Evolutionary conservation across 2,888 invertebrate genomes (phyloP), one percentile per base, ranked within the genome.

Genomic region (Diarsia rubi): DNA sequence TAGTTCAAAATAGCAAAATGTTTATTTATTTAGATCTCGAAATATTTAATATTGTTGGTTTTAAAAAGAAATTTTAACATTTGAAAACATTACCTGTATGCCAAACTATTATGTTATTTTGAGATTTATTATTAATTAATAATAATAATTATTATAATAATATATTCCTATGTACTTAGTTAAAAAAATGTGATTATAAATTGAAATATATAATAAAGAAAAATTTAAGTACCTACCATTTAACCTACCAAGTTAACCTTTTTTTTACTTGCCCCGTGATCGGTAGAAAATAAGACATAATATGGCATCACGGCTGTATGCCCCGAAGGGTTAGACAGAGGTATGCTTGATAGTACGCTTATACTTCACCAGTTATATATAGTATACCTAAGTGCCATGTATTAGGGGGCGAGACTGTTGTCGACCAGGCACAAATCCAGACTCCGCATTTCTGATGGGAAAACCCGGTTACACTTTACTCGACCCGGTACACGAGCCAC

Each of bases 91-190:
- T 85, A 86, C 82, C 77, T 88, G 85, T 90, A 93, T 94, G 94
- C 95, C 95, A 95, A 95, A 95, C 92, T 93, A 90, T 92, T 93
- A 94, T 95, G 91, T 93, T 94, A 91, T 92, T 93, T 91, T 93
- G 94, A 94, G 93, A 94, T 94, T 95, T 95, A 94, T 91, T 92
- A 91, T 88, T 88, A 83, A 87, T 85, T 84, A 74, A 86, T 83
- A 71, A 69, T 59, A 37, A 82, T 82, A 87, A 84, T 89, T 85
- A 86, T 59, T 47, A 82, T 82, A 87, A 84, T 89, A 86, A 86
- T 88, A 88, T 89, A 90, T 90, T 90, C 86, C 84, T 92, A 90
- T 90, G 91, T 91, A 92, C 92, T 92, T 92, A 92, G 91, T 87
- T 86, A 76, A 81, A 78, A 82, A 82, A 81, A 2, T 82, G 85